These are phyloP conservation scores for Lophius piscatorius DNA, from an alignment of 2,113 vertebrate genomes.

Conservation along the genomic window DNA sequence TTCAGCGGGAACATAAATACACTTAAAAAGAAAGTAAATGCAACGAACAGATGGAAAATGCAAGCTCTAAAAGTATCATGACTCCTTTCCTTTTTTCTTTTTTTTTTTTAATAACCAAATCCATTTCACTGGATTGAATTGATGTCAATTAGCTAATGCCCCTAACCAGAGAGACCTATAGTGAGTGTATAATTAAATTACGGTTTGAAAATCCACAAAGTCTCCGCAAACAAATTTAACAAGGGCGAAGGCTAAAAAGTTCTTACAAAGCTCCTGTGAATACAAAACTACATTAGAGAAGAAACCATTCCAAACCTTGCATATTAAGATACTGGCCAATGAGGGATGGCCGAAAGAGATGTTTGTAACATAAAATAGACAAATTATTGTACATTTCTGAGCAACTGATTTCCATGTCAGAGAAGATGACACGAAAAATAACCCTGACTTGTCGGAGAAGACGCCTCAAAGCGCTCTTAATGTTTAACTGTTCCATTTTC, in stretches of 20 bases:
- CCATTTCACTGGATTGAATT: neutral
- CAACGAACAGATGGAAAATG: too few species aligned
- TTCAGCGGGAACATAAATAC: too few species aligned
- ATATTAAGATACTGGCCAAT: neutral
- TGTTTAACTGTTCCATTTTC: slow-evolving; percentile 14
- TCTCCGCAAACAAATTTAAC: neutral
- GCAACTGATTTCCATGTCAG: slow-evolving; percentile 3
- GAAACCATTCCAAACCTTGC: neutral
- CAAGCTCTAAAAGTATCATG: too few species aligned
- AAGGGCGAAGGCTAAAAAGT: neutral
- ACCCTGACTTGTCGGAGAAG: neutral
- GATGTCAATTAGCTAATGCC: neutral
- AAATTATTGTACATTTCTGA: neutral
- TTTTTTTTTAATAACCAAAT: neutral
- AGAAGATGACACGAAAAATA: neutral
- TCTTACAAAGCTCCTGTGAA: neutral
- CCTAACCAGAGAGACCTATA: neutral
- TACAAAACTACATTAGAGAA: neutral
- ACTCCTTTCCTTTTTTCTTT: neutral
- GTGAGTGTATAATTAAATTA: slow-evolving; percentile 13
- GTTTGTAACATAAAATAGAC: neutral
- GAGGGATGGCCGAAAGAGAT: neutral
- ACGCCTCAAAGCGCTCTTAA: slow-evolving; percentile 27
- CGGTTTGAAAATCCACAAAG: neutral
- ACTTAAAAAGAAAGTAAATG: too few species aligned